These are phyloP conservation scores for Pogonomyrmex barbatus DNA, from an alignment of 1,140 invertebrate genomes.

Conservation along the genomic window DNA sequence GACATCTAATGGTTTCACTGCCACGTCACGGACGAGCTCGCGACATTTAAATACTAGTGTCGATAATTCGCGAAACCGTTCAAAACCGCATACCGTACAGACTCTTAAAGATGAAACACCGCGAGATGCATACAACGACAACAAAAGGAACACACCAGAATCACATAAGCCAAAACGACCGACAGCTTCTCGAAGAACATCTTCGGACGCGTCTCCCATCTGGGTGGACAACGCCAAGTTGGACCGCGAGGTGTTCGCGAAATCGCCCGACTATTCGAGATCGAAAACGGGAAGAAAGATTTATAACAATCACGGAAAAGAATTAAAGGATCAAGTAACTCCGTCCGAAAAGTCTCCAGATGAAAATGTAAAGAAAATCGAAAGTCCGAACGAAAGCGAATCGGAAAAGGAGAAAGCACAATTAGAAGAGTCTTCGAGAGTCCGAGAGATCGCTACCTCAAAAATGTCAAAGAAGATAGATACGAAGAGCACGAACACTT, in stretches of 20 bases:
- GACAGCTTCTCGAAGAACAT: conserved; percentile 10
- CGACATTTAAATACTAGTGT: neutral
- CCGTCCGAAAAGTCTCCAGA: conserved; percentile 51
- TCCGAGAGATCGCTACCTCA: neutral
- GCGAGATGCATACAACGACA: neutral
- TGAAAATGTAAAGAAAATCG: conserved; percentile 18
- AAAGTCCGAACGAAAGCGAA: neutral
- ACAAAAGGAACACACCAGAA: neutral
- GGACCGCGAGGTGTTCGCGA: conserved; percentile 66
- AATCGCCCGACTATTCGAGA: conserved; percentile 63
- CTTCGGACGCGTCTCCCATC: neutral
- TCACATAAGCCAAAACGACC: neutral
- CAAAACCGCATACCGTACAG: neutral
- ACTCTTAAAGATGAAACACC: neutral
- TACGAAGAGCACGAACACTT: conserved; percentile 51
- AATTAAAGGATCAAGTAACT: conserved; percentile 68
- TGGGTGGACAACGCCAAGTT: conserved; percentile 3
- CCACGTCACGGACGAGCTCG: neutral
- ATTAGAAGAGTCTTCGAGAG: neutral
- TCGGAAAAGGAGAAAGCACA: neutral
- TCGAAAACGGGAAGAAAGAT: conserved; percentile 80
- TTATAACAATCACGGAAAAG: conserved; percentile 69
- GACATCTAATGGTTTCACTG: neutral
- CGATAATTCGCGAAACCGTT: conserved; percentile 32
- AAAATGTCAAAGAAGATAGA: neutral